Conservation (phyloP, 2,888 invertebrate genomes). For the Cerceris ruficornis region DNA sequence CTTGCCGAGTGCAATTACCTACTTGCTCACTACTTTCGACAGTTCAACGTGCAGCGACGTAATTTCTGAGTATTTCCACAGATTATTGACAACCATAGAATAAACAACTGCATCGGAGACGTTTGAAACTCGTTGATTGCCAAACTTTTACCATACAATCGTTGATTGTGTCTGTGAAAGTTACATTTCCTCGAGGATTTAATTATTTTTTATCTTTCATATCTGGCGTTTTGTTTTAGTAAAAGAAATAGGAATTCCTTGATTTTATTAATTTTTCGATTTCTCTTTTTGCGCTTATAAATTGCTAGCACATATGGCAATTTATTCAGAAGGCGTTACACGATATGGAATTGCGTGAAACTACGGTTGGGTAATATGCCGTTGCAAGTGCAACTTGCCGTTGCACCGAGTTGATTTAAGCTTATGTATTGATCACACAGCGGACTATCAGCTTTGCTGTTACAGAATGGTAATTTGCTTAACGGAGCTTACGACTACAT, state of each 20-base stretch:
- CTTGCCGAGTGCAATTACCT: not conserved
- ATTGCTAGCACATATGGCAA: too few relatives aligned
- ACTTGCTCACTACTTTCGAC: not conserved
- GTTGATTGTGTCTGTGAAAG: too few relatives aligned
- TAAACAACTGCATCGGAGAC: too few relatives aligned
- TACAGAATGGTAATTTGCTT: conserved; percentile 35
- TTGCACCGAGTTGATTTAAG: conserved; percentile 24
- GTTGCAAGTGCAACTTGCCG: conserved; percentile 22
- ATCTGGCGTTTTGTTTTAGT: too few relatives aligned
- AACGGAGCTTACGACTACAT: conserved; percentile 25
- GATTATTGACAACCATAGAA: not conserved
- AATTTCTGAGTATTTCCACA: not conserved
- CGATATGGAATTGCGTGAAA: not conserved
- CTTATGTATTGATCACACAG: conserved; percentile 28
- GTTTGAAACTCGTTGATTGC: too few relatives aligned
- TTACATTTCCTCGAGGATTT: too few relatives aligned
- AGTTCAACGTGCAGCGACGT: not conserved
- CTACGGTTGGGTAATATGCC: not conserved
- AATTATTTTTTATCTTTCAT: too few relatives aligned
- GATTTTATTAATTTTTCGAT: too few relatives aligned
- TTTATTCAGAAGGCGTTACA: too few relatives aligned
- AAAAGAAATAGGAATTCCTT: too few relatives aligned
- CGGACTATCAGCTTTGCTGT: conserved; percentile 29
- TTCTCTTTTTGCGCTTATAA: too few relatives aligned
- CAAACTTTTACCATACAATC: too few relatives aligned